Evolutionary conservation across 2,797 vertebrate genomes (phyloP).

Genomic region (Pseudomugil tenellus): DNA sequence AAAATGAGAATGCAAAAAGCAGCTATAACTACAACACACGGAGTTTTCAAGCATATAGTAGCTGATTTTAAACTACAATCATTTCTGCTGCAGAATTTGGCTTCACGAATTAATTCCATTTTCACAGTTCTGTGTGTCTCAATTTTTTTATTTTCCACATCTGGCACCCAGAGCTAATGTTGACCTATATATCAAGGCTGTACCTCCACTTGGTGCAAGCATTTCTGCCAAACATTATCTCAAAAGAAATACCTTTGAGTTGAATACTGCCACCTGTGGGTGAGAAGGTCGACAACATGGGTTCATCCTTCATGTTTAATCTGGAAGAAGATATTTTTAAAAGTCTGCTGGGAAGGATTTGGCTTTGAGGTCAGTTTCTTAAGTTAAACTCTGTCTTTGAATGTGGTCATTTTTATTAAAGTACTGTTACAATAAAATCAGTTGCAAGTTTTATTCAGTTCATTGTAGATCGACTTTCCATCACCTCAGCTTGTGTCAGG

Average conservation of each 20-base stretch:
- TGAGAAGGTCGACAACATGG: neutral
- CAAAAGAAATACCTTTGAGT: neutral
- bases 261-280: constrained; percentile 55
- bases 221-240: neutral
- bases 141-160: neutral
- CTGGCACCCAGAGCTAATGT: neutral
- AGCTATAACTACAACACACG: neutral
- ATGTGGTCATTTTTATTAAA: constrained; percentile 27
- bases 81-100: neutral
- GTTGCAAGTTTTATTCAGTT: neutral
- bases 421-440: constrained; percentile 1
- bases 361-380: neutral
- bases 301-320: neutral
- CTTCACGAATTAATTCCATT: neutral
- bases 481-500: neutral
- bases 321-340: neutral
- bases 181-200: neutral
- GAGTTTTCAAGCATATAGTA: neutral
- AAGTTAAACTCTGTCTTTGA: constrained; percentile 1
- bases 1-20: neutral
- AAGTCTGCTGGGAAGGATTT: neutral
- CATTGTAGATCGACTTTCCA: constrained; percentile 15
- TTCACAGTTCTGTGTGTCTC: neutral
- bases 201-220: neutral
- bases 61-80: neutral